A percentile compares a stretch with the other conserved stretches of the same genome.
Evolutionary conservation across 2,888 invertebrate species (phyloP).

Genomic region (Microdon myrmicae): DNA sequence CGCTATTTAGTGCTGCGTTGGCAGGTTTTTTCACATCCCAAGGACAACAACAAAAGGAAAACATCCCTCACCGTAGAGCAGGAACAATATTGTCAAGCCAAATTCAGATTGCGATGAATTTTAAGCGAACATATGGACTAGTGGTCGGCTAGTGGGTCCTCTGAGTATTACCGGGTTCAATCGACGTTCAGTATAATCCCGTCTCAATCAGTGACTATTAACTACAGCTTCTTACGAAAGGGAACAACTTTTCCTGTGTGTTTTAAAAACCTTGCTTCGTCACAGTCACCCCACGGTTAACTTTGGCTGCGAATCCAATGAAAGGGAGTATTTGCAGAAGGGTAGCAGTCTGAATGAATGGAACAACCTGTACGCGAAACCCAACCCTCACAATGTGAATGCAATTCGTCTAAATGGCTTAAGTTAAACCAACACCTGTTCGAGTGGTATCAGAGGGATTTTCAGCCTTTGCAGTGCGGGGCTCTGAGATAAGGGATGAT

Average conservation of each 20-base stretch:
- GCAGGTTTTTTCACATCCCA: constrained; percentile 3
- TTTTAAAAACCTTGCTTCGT: constrained; percentile 14
- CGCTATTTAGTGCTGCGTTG: constrained; percentile 28
- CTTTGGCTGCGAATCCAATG: no score
- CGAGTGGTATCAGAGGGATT: constrained; percentile 55
- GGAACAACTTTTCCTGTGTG: background rate
- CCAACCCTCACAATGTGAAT: constrained; percentile 37
- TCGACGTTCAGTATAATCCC: constrained; percentile 42
- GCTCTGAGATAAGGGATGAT: constrained; percentile 34
- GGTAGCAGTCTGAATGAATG: constrained; percentile 34
- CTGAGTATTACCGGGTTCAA: constrained; percentile 35
- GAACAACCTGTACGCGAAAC: constrained; percentile 45
- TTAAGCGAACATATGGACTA: constrained; percentile 57
- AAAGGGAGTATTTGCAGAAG: constrained; percentile 13
- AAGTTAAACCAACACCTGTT: constrained; percentile 58
- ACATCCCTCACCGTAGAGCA: constrained; percentile 22
- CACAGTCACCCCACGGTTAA: constrained; percentile 3
- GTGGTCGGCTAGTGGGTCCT: constrained; percentile 54
- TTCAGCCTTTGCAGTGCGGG: constrained; percentile 32
- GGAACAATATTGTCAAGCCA: constrained; percentile 54
- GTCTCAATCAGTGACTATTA: constrained; percentile 49
- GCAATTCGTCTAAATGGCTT: constrained; percentile 52
- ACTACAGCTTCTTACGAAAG: constrained; percentile 22
- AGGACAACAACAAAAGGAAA: constrained; percentile 18
- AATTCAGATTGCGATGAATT: constrained; percentile 51